These are phyloP conservation scores for Enteromius thamalakanensis DNA, from an alignment of 2,797 vertebrate species.

Conservation along the genomic window DNA sequence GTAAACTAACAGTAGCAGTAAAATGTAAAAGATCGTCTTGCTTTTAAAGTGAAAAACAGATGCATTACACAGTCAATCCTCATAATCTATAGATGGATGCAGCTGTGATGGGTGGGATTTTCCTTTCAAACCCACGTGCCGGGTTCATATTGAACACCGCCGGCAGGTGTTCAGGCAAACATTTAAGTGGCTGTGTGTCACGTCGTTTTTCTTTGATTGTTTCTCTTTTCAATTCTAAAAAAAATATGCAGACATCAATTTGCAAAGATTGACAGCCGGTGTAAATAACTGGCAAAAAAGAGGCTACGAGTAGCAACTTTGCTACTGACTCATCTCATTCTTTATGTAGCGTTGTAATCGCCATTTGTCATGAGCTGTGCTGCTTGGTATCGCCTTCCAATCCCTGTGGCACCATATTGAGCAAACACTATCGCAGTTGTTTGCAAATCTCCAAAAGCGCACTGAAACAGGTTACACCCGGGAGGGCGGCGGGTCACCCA, in stretches of 20 bases:
- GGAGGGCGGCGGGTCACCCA: conserved; percentile 69
- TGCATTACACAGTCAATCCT: conserved; percentile 15
- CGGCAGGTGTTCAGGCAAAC: conserved; percentile 53
- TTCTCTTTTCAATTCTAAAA: not conserved
- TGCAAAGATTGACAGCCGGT: conserved; percentile 1
- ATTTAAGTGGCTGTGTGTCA: conserved; percentile 16
- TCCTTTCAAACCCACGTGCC: conserved; percentile 51
- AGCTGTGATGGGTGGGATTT: conserved; percentile 53
- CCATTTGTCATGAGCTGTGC: conserved; percentile 47
- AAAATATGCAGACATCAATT: not conserved
- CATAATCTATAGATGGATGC: conserved; percentile 37
- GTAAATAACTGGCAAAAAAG: not conserved
- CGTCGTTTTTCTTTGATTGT: conserved; percentile 4
- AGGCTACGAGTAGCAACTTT: conserved; percentile 8
- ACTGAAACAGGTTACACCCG: conserved; percentile 46
- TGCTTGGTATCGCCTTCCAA: conserved; percentile 40
- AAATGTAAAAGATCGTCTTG: not conserved
- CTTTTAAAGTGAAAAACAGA: conserved; percentile 31
- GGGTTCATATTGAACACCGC: conserved; percentile 21
- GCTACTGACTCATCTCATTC: conserved; percentile 41
- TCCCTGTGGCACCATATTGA: conserved; percentile 28
- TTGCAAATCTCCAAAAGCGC: conserved; percentile 54
- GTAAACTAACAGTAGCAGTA: not conserved
- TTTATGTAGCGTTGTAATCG: conserved; percentile 54
- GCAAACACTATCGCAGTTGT: conserved; percentile 50